phyloP scores from a whole-genome alignment of 1,140 invertebrate genomes.

The Atta colombica region DNA sequence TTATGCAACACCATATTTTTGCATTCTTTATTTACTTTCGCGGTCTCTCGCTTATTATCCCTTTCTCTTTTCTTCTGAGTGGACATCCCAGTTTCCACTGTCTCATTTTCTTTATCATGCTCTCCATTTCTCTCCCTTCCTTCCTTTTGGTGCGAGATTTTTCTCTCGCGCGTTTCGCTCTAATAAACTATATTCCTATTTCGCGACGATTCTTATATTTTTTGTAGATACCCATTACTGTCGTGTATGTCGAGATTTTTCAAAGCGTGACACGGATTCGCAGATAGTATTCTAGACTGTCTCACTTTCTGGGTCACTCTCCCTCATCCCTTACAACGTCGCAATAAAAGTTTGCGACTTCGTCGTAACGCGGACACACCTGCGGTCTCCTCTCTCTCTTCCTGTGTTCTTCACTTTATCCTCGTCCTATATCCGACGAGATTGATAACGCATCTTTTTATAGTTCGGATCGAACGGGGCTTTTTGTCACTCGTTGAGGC shows the following conservation, averaged over 20 bases:
- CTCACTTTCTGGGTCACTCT: conserved; percentile 67
- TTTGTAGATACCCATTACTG: conserved; percentile 54
- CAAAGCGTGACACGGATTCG: conserved; percentile 36
- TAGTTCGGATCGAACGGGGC: background rate
- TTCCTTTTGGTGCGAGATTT: conserved; percentile 24
- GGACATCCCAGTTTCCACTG: background rate
- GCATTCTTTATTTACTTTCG: conserved; percentile 25
- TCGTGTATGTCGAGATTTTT: conserved; percentile 20
- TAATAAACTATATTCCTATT: conserved; percentile 74
- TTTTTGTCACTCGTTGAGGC: background rate
- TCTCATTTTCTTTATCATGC: background rate
- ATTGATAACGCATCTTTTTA: conserved; percentile 62
- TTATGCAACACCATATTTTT: conserved; percentile 38
- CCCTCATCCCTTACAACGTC: conserved; percentile 22
- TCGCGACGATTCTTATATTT: conserved; percentile 28
- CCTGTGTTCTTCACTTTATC: background rate
- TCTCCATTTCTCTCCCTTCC: background rate
- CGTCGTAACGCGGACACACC: conserved; percentile 60
- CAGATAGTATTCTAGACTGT: conserved; percentile 29
- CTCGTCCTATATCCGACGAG: conserved; percentile 23
- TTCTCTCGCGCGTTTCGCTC: conserved; percentile 14
- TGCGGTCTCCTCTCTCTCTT: conserved; percentile 32
- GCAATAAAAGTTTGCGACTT: conserved; percentile 70
- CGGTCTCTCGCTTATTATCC: conserved; percentile 42
- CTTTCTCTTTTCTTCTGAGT: conserved; percentile 2